Percentiles rank a stretch among this genome's conserved stretches.
These are phyloP conservation scores for Crocidura indochinensis DNA, from an alignment of 2,797 vertebrate genomes.

Conservation along the genomic window DNA sequence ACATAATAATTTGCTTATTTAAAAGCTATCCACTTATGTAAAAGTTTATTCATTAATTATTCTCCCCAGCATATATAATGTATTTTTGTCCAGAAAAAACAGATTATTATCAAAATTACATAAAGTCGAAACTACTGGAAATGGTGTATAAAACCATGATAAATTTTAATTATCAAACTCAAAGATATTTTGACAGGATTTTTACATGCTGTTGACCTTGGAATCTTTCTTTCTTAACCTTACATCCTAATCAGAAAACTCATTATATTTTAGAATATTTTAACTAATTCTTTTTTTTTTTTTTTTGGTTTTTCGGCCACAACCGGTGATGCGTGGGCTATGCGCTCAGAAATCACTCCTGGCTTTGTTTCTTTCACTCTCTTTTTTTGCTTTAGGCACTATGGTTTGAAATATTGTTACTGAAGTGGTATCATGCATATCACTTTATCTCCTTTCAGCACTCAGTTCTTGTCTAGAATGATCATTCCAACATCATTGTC, in stretches of 20 bases:
- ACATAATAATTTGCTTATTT: not conserved
- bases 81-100: not conserved
- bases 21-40: slow-evolving; percentile 9
- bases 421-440: too few relatives aligned
- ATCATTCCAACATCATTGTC: too few relatives aligned
- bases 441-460: too few relatives aligned
- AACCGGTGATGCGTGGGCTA: too few relatives aligned
- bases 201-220: not conserved
- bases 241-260: slow-evolving; percentile 46
- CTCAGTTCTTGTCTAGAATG: too few relatives aligned
- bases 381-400: too few relatives aligned
- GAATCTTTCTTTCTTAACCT: not conserved
- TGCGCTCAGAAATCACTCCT: too few relatives aligned
- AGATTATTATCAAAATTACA: not conserved
- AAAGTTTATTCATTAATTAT: slow-evolving; percentile 3
- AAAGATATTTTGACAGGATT: not conserved
- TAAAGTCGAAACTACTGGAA: not conserved
- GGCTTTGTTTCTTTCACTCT: too few relatives aligned
- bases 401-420: too few relatives aligned
- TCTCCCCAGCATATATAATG: not conserved
- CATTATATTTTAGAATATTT: slow-evolving; percentile 36
- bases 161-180: not conserved
- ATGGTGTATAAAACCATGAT: not conserved
- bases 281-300: slow-evolving; percentile 50
- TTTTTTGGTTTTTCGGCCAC: too few relatives aligned